Conservation (phyloP, 2,797 vertebrate genomes). For the Coregonus sp. region DNA sequence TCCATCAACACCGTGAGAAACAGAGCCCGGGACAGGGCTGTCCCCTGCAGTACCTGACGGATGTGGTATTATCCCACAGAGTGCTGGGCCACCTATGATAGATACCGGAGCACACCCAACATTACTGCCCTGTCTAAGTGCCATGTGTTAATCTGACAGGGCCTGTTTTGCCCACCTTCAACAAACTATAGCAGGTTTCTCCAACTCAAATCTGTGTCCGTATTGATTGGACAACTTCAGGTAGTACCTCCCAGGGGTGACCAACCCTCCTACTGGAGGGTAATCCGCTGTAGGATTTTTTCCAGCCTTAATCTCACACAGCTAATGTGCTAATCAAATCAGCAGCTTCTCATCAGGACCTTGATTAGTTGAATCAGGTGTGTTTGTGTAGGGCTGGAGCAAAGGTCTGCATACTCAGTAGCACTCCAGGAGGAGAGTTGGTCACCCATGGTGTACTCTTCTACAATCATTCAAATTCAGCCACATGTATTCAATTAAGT, state of each 20-base stretch:
- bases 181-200: neutral
- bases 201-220: neutral
- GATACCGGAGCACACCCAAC: neutral
- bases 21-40: constrained; percentile 1
- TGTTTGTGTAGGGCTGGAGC: too few relatives aligned
- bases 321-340: too few relatives aligned
- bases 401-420: too few relatives aligned
- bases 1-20: constrained; percentile 34
- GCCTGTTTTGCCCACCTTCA: neutral
- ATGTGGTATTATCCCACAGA: constrained; percentile 8
- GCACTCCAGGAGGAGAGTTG: too few relatives aligned
- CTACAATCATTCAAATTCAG: too few relatives aligned
- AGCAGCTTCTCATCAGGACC: too few relatives aligned
- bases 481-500: too few relatives aligned
- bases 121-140: neutral
- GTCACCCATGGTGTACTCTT: too few relatives aligned
- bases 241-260: neutral
- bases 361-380: too few relatives aligned
- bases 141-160: neutral
- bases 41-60: neutral
- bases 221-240: neutral
- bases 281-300: too few relatives aligned
- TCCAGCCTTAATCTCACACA: too few relatives aligned
- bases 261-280: neutral
- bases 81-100: neutral